These are phyloP conservation scores for Gadus macrocephalus DNA, from an alignment of 2,113 vertebrate species.

Conservation along the genomic window DNA sequence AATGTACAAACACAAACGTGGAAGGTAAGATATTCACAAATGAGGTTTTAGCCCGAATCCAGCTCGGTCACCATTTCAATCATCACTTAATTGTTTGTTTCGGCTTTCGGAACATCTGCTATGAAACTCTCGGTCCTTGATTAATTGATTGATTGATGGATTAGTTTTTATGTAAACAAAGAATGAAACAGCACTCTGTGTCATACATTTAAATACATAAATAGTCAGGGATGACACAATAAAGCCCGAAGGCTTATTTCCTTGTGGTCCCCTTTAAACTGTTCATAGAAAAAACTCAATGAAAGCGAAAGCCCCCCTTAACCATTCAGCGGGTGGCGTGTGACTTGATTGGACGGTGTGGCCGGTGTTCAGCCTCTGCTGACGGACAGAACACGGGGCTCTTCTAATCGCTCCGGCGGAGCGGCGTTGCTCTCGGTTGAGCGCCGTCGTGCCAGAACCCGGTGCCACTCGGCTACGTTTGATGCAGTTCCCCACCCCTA, in stretches of 20 bases:
- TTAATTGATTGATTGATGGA: slow-evolving; percentile 11
- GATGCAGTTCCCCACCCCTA: slow-evolving; percentile 15
- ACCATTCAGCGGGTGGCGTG: neutral
- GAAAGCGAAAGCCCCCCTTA: slow-evolving; percentile 11
- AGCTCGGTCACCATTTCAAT: neutral
- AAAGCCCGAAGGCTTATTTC: too few relatives aligned
- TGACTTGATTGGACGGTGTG: neutral
- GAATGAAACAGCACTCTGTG: too few relatives aligned
- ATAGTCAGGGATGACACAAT: too few relatives aligned
- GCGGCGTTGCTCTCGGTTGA: neutral
- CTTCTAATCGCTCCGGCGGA: neutral
- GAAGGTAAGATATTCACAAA: neutral
- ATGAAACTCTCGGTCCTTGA: slow-evolving; percentile 10
- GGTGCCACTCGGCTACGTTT: slow-evolving; percentile 10
- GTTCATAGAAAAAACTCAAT: neutral
- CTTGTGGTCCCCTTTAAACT: neutral
- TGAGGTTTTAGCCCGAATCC: neutral
- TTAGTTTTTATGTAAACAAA: slow-evolving; percentile 32
- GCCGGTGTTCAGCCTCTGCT: too few relatives aligned
- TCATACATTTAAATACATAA: too few relatives aligned
- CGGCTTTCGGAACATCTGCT: slow-evolving; percentile 15
- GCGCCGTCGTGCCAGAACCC: neutral
- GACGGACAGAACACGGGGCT: neutral
- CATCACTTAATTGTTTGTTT: slow-evolving; percentile 5
- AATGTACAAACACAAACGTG: neutral